Base-by-base conservation (phyloP, 2,797 vertebrate species). In the Phataginus tetradactyla region DNA sequence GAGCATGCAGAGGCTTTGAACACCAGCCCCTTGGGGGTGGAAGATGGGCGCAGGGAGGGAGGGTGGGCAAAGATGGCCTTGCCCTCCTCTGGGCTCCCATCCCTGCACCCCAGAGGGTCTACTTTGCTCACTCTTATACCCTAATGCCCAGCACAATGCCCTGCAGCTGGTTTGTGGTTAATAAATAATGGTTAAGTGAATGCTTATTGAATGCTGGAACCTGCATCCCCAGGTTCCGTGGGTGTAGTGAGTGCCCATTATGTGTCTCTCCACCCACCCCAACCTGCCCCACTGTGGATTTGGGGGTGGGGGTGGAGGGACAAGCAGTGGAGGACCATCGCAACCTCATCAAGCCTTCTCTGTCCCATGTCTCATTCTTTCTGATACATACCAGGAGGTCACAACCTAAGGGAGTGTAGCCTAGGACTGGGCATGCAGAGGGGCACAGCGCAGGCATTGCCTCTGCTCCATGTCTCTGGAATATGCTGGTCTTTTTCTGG, bases 401-500 rank as follows among this genome's bases (percentile, higher is more conserved):
- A 13, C 0, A 0, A 61, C 69, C 42, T 15, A 4, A 9, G 20
- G 11, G 61, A 51, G 6, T n/a, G 23, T 71, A 57, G 55, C n/a
- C 66, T 42, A 45, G 42, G 39, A 17, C 61, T 34, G 21, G 59
- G 27, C 29, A 34, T 0, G 7, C 1, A 10, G 27, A 7, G 0
- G 53, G 77, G 25, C 69, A 81, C 1, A 3, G 92, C 81, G 53
- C 53, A 61, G 57, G 29, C 1, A 0, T 5, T 17, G 83, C 57
- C 42, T 69, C 55, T 42, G 9, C n/a, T 63, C 64, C 29, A 4
- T 21, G 77, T 94, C 86, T 81, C 86, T 88, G 61, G 83, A 49
- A 34, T 25, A 49, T 27, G 77, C 66, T n/a, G 53, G 51, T 42
- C 69, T 90, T 74, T 96, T 88, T 96, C 96, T 96, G 96, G 86